Conservation (phyloP, 2,888 invertebrate species). For the Clitarchus hookeri region DNA sequence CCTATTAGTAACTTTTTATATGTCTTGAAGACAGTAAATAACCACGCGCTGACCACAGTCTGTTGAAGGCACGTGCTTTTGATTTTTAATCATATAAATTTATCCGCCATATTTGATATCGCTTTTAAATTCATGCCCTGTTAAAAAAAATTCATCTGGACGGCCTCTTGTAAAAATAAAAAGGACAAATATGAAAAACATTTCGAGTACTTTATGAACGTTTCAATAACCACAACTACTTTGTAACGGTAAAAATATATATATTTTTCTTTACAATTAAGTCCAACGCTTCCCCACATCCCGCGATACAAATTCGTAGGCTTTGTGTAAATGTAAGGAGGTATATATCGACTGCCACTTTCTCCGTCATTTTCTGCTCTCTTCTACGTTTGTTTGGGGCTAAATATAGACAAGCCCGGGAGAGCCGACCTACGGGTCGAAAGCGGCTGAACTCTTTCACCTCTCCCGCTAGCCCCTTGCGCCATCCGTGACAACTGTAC, state of each 20-base stretch:
- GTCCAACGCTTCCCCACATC: background rate
- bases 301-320: background rate
- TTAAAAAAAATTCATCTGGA: no score
- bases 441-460: background rate
- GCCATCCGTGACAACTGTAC: background rate
- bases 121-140: no score
- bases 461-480: background rate
- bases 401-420: conserved; percentile 5
- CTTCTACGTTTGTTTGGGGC: background rate
- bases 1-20: no score
- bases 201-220: background rate
- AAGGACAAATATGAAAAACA: no score
- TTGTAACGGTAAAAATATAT: background rate
- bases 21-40: no score
- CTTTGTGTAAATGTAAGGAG: background rate
- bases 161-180: no score
- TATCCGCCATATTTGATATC: no score
- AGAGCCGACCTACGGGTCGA: background rate
- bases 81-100: no score
- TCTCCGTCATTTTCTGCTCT: background rate
- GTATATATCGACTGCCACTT: background rate
- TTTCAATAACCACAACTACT: background rate
- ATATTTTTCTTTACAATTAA: background rate
- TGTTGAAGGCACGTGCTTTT: no score
- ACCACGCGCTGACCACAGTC: no score